Base-by-base conservation (phyloP, 2,888 invertebrate genomes). In the Tridacna gigas region DNA sequence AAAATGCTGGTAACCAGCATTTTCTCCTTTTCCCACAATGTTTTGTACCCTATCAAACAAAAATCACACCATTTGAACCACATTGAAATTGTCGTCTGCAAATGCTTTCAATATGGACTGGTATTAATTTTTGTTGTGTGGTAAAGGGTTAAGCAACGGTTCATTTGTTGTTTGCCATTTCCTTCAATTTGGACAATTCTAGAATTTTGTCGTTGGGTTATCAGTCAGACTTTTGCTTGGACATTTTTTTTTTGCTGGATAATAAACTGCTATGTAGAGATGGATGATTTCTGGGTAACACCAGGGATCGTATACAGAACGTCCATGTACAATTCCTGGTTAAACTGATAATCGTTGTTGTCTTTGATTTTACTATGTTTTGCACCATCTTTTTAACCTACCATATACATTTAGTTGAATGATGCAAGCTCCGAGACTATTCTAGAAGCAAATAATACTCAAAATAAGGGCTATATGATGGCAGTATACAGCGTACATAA, bases 21-120 rank as follows among this genome's bases (percentile, higher is more conserved):
- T 61, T 61, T 61, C 61, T 61, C 61, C 61, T n/a, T 61, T 61
- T n/a, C 9, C 9, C 61, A 11, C 61, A 61, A 63, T 63, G 63
- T 63, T 63, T 63, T 13, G 3, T 37, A 4, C 7, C 37, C 37
- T 37, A 4, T 37, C 37, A 18, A 18, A 2, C 2, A 18, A 56
- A 18, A 56, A 56, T 56, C 9, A 20, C 9, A 2, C 18, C 18
- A 20, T 56, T 20, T 18, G 56, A n/a, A 9, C 56, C 18, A 20
- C 9, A 56, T 56, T 20, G 2, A 56, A 20, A 3, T 56, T 20
- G 20, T 56, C 9, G 56, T 18, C 18, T 56, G 9, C n/a, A 18
- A 18, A 56, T 3, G n/a, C 56, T 5, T 13, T 51, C 18, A 18
- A 51, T 13, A 51, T 13, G 12, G 12, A 18, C 18, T 13, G 13